These are phyloP conservation scores for Macrochelys suwanniensis DNA, from an alignment of 2,797 vertebrate species.

Conservation along the genomic window DNA sequence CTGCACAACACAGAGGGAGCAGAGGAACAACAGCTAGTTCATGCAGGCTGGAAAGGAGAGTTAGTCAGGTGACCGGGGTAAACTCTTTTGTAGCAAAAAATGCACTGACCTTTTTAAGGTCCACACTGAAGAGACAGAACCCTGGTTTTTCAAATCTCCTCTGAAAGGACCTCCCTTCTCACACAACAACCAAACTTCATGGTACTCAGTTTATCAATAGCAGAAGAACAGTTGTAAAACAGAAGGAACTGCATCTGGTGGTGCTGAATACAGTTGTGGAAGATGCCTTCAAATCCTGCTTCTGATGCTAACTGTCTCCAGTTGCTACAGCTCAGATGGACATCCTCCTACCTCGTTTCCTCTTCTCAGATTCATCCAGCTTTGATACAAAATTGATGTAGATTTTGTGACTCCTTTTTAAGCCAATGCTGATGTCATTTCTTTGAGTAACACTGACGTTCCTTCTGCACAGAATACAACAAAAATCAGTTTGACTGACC, in stretches of 20 bases:
- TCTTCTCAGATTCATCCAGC: not conserved
- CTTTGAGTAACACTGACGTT: not conserved
- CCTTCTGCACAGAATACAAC: not conserved
- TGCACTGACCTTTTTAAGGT: not conserved
- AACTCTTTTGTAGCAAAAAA: not conserved
- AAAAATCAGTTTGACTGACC: not conserved
- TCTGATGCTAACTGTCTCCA: not conserved
- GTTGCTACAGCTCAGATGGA: not conserved
- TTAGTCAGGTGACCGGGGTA: not conserved
- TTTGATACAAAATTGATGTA: not conserved
- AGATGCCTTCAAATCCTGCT: not conserved
- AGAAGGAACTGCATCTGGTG: accelerated
- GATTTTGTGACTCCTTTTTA: not conserved
- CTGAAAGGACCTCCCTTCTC: not conserved
- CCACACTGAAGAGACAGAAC: not conserved
- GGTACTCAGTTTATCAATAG: not conserved
- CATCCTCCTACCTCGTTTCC: not conserved
- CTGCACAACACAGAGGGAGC: not conserved
- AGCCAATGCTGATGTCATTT: not conserved
- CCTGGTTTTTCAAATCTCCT: not conserved
- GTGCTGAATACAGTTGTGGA: not conserved
- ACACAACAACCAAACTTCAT: not conserved
- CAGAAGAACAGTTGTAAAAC: not conserved
- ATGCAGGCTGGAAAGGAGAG: not conserved
- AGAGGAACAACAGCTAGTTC: not conserved